Conservation (phyloP, 2,888 invertebrate genomes). For the Spilarctia lutea region DNA sequence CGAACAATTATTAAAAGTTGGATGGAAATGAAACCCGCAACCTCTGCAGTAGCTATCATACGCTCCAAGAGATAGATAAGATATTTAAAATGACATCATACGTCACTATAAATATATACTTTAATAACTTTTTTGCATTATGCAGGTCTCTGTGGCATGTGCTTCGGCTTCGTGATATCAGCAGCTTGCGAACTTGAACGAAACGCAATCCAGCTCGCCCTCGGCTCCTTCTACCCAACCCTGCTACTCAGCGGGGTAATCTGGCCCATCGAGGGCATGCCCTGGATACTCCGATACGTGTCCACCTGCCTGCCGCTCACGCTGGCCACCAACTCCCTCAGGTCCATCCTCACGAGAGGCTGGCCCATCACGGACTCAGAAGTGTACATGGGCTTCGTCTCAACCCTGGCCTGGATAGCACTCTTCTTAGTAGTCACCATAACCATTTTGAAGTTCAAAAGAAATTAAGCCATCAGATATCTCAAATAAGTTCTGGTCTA, state of each 20-base stretch:
- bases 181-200: slow-evolving; percentile 96
- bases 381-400: slow-evolving; percentile 95
- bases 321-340: slow-evolving; percentile 95
- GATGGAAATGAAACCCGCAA: no score
- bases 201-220: slow-evolving; percentile 96
- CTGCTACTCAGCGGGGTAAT: slow-evolving; percentile 97
- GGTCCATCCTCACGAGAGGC: slow-evolving; percentile 95
- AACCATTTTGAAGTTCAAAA: slow-evolving; percentile 92
- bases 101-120: background rate
- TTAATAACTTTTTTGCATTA: background rate
- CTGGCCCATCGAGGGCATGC: slow-evolving; percentile 99
- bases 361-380: slow-evolving; percentile 93
- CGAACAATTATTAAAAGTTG: no score
- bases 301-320: slow-evolving; percentile 95
- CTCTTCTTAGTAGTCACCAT: slow-evolving; percentile 93
- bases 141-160: slow-evolving; percentile 96
- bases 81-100: background rate
- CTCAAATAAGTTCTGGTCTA: slow-evolving; percentile 35
- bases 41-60: no score
- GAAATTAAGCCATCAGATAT: slow-evolving; percentile 85
- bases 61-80: no score
- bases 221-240: slow-evolving; percentile 98
- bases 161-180: slow-evolving; percentile 97
- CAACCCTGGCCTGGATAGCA: slow-evolving; percentile 94
- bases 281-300: slow-evolving; percentile 92